phyloP scores from a whole-genome alignment of 2,888 invertebrate genomes.

The Hipparchia sbordonii region DNA sequence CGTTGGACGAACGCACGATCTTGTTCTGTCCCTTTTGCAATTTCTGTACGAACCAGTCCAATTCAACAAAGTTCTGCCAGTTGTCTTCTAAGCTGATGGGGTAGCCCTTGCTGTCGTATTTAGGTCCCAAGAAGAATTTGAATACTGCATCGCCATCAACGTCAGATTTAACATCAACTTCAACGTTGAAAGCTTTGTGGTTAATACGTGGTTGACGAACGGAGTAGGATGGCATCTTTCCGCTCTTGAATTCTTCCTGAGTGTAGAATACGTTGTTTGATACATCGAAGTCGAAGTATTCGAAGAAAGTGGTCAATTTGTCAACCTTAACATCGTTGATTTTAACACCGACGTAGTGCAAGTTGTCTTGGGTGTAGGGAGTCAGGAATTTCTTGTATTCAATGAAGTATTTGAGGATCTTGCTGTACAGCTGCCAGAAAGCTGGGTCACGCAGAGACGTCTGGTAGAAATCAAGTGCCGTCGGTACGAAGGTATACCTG shows the following conservation, averaged over 20 bases:
- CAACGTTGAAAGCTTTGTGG: slow-evolving; percentile 86
- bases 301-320: slow-evolving; percentile 85
- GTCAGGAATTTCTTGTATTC: slow-evolving; percentile 83
- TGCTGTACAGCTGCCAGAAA: slow-evolving; percentile 87
- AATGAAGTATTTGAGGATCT: slow-evolving; percentile 80
- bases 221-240: slow-evolving; percentile 69
- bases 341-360: slow-evolving; percentile 83
- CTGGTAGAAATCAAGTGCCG: slow-evolving; percentile 84
- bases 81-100: slow-evolving; percentile 78
- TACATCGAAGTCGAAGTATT: slow-evolving; percentile 84
- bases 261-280: slow-evolving; percentile 75
- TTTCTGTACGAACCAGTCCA: slow-evolving; percentile 84
- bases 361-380: slow-evolving; percentile 82
- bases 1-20: slow-evolving; percentile 85
- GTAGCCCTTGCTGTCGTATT: slow-evolving; percentile 83
- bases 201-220: slow-evolving; percentile 87
- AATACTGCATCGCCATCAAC: slow-evolving; percentile 82
- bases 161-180: slow-evolving; percentile 83
- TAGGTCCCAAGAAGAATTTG: slow-evolving; percentile 87
- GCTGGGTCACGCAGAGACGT: slow-evolving; percentile 87
- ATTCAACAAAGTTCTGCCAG: slow-evolving; percentile 83
- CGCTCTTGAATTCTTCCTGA: slow-evolving; percentile 57
- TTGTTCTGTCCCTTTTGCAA: slow-evolving; percentile 85
- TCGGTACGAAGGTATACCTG: slow-evolving; percentile 76
- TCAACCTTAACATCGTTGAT: slow-evolving; percentile 84